A percentile compares a stretch with the other conserved stretches of the same genome.
Evolutionary conservation across 2,113 vertebrate genomes (phyloP).

Genomic region (Eptesicus fuscus): DNA sequence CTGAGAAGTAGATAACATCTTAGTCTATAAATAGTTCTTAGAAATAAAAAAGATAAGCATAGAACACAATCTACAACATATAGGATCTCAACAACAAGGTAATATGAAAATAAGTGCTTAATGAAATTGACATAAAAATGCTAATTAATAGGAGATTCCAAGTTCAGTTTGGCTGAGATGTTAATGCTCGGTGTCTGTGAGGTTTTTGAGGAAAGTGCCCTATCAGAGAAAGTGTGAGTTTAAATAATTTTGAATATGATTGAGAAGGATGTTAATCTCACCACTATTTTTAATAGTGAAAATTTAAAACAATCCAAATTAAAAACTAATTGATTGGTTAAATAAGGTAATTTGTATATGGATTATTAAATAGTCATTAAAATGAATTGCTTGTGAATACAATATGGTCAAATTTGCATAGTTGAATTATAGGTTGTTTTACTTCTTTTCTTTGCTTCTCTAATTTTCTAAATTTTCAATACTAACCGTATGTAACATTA

Average conservation of each 20-base stretch:
- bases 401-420: not conserved
- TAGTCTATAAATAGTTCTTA: not conserved
- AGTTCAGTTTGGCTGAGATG: not conserved
- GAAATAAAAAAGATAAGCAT: not conserved
- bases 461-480: not conserved
- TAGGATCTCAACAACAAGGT: not conserved
- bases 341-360: not conserved
- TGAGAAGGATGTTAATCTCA: not conserved
- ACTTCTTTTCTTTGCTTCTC: not conserved
- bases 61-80: not conserved
- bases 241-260: not conserved
- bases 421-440: not conserved
- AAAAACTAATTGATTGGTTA: not conserved
- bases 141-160: not conserved
- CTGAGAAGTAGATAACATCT: not conserved
- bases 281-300: not conserved
- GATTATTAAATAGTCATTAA: not conserved
- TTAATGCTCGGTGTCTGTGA: not conserved
- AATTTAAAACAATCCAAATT: not conserved
- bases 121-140: not conserved
- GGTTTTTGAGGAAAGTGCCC: not conserved
- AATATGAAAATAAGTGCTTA: not conserved
- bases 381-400: not conserved
- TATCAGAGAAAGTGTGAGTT: not conserved
- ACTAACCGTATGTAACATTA: not conserved